Percentiles rank a stretch among this genome's conserved stretches.
Conservation (phyloP, 2,888 invertebrate genomes). For the Ophion slaviceki region DNA sequence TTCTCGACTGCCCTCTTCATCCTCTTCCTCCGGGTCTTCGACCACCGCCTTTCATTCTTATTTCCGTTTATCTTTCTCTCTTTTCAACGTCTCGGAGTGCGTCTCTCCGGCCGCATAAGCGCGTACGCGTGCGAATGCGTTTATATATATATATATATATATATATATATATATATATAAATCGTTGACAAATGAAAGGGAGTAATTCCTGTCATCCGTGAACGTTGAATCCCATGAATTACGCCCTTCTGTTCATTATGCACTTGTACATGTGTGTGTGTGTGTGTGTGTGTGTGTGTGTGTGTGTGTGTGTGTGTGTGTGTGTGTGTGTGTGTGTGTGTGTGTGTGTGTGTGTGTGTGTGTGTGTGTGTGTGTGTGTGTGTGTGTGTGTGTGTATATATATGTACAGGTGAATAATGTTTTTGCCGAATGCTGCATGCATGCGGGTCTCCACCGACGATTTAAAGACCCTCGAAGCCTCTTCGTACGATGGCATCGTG, state of each 20-base stretch:
- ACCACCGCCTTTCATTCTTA: constrained; percentile 13
- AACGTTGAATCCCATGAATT: background rate
- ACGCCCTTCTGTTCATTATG: constrained; percentile 22
- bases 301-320: background rate
- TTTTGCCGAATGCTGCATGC: constrained; percentile 26
- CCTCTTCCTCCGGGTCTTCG: constrained; percentile 20
- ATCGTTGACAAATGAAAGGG: background rate
- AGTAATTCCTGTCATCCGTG: constrained; percentile 3
- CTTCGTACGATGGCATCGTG: constrained; percentile 65
- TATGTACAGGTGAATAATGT: background rate
- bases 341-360: too few species aligned
- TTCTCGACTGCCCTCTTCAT: constrained; percentile 1
- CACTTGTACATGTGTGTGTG: too few species aligned
- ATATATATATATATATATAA: too few species aligned
- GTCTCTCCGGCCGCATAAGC: constrained; percentile 26
- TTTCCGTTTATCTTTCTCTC: constrained; percentile 24
- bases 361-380: too few species aligned
- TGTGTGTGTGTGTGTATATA: too few species aligned
- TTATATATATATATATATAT: background rate
- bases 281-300: constrained; percentile 2
- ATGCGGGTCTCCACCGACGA: constrained; percentile 63
- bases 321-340: background rate
- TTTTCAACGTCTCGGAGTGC: background rate
- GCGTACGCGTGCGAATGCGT: constrained; percentile 43
- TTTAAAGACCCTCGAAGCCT: constrained; percentile 71